Evolutionary conservation across 2,113 vertebrate species (phyloP).

Genomic region (Heliornis fulica): DNA sequence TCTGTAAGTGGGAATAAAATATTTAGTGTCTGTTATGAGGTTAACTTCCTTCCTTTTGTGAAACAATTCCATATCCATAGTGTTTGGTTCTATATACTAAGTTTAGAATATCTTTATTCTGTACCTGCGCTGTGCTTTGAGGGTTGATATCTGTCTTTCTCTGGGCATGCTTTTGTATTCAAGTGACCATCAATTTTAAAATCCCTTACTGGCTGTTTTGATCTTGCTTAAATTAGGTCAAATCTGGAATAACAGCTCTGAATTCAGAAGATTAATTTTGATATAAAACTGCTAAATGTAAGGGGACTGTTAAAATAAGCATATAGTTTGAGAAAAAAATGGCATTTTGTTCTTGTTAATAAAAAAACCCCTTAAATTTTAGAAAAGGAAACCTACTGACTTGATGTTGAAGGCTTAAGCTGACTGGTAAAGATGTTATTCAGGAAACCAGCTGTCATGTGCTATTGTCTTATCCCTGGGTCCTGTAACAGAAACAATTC

Average conservation of each 20-base stretch:
- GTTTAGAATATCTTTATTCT: background rate
- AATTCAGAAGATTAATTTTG: background rate
- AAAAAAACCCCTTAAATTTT: background rate
- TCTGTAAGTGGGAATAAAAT: background rate
- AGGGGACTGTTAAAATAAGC: background rate
- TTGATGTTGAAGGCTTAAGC: background rate
- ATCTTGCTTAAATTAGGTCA: background rate
- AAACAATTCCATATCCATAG: background rate
- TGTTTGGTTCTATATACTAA: background rate
- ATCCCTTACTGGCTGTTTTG: background rate
- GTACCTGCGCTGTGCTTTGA: background rate
- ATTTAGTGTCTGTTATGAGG: background rate
- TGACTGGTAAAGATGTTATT: background rate
- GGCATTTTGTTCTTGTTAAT: background rate
- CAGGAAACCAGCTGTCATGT: background rate
- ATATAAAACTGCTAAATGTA: background rate
- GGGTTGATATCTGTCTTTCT: background rate
- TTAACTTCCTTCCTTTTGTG: background rate
- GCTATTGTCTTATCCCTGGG: background rate
- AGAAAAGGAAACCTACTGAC: background rate
- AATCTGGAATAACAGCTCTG: background rate
- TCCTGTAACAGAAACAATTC: background rate
- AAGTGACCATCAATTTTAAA: background rate
- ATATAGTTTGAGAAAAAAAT: rapidly evolving
- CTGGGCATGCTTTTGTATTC: background rate